Percentiles rank a stretch among this genome's conserved stretches.
Conservation (phyloP, 1,140 invertebrate genomes). For the Diorhabda carinulata region DNA sequence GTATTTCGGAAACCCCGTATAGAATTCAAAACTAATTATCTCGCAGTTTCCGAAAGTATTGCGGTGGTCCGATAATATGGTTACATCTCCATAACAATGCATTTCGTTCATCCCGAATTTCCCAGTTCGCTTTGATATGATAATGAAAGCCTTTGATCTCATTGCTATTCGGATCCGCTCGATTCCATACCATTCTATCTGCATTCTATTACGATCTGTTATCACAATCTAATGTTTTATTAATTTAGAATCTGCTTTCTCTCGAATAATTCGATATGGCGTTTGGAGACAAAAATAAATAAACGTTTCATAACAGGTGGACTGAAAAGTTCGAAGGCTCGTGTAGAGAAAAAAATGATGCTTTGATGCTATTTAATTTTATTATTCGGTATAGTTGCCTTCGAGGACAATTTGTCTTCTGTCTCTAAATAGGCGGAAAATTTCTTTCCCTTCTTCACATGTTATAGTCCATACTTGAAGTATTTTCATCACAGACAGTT, state of each 20-base stretch:
- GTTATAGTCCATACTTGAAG: too few relatives aligned
- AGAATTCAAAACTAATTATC: background rate
- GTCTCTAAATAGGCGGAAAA: too few relatives aligned
- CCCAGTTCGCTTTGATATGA: constrained; percentile 9
- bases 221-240: constrained; percentile 3
- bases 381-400: too few relatives aligned
- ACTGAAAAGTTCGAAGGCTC: too few relatives aligned
- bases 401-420: too few relatives aligned
- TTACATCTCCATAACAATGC: constrained; percentile 8
- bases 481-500: too few relatives aligned
- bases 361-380: too few relatives aligned
- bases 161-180: background rate
- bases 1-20: background rate
- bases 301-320: too few relatives aligned
- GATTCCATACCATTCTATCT: background rate
- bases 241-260: constrained; percentile 1
- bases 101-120: constrained; percentile 8
- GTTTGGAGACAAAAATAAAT: background rate
- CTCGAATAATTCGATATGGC: background rate
- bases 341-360: too few relatives aligned
- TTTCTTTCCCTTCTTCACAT: too few relatives aligned
- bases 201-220: background rate
- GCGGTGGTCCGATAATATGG: constrained; percentile 3
- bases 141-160: constrained; percentile 8
- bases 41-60: background rate